phyloP scores from a whole-genome alignment of 2,113 vertebrate genomes.

The Aix galericulata region DNA sequence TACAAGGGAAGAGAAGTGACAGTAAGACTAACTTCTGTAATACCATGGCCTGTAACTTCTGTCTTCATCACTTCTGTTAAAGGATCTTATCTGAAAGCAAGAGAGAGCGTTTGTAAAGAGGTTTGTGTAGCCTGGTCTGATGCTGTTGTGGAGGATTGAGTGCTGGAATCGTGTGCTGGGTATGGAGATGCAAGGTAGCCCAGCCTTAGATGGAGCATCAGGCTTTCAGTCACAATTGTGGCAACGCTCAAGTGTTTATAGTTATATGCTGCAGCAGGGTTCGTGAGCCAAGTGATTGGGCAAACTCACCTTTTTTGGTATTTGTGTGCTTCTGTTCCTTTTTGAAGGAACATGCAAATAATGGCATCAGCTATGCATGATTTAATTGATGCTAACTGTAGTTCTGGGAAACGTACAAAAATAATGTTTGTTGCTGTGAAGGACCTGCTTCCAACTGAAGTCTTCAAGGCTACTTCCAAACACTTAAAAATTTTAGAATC shows the following conservation, averaged over 20 bases:
- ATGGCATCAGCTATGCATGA: background rate
- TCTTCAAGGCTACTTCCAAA: background rate
- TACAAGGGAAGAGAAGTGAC: background rate
- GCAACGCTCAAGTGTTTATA: fast-evolving
- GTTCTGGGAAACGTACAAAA: background rate
- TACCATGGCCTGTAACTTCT: background rate
- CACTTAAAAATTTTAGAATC: too few species aligned
- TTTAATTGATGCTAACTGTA: background rate
- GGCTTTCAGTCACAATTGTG: background rate
- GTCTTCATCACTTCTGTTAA: background rate
- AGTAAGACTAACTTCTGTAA: background rate
- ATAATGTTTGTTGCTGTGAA: background rate
- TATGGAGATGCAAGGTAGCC: fast-evolving
- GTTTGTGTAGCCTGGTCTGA: background rate
- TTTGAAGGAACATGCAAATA: background rate
- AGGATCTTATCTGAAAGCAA: background rate
- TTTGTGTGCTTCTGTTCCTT: background rate
- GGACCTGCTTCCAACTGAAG: background rate
- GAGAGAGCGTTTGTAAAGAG: background rate
- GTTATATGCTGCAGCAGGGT: background rate
- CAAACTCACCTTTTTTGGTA: background rate
- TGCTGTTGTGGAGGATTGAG: background rate
- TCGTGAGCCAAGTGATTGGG: background rate
- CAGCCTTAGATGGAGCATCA: background rate
- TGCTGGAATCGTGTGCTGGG: background rate